Evolutionary conservation across 1,140 invertebrate species (phyloP), one percentile per base, ranked within the genome.

Genomic region (Agrypnia vestita): DNA sequence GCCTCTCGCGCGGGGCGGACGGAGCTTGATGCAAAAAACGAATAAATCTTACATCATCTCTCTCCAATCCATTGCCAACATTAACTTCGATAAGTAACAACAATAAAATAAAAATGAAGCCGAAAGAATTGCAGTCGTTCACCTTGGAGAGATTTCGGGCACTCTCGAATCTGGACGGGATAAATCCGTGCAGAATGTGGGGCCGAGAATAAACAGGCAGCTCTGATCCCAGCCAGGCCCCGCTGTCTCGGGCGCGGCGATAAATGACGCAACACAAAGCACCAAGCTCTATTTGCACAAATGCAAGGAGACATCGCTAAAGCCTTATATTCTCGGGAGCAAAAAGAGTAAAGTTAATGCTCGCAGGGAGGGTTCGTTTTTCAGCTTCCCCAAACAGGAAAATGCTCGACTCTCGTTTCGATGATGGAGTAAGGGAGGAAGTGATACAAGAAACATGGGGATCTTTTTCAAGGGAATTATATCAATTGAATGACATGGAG

Each of bases 221-320:
- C 15, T 3, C 67, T 15, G 11, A 47, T 35, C 11, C 44, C 46
- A 4, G 67, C 15, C 11, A 46, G 43, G 62, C 44, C 3, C 62
- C n/a, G 43, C 11, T 67, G 62, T 71, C 67, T 21, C 67, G 17
- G 49, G 67, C 49, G 21, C 47, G 67, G 47, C 67, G 17, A 71
- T 71, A 71, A 71, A 71, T 21, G 67, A 51, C 67, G 67, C 67
- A 51, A 49, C 67, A 71, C 67, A 71, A 71, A 71, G 67, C 67
- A 13, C 46, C 67, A 11, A 47, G 25, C 46, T 71, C 17, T 71
- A 21, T 71, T 71, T 71, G 67, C 67, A 71, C 67, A 71, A 71
- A 51, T 71, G 67, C 67, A 71, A 47, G 47, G 49, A 71, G 67
- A 71, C 67, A 19, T 49, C 9, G 59, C 59, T 25, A 62, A 62